A percentile compares a stretch with the other conserved stretches of the same genome.
These are phyloP conservation scores for Lepilemur septentrionalis DNA, from an alignment of 2,797 vertebrate genomes.

Conservation along the genomic window DNA sequence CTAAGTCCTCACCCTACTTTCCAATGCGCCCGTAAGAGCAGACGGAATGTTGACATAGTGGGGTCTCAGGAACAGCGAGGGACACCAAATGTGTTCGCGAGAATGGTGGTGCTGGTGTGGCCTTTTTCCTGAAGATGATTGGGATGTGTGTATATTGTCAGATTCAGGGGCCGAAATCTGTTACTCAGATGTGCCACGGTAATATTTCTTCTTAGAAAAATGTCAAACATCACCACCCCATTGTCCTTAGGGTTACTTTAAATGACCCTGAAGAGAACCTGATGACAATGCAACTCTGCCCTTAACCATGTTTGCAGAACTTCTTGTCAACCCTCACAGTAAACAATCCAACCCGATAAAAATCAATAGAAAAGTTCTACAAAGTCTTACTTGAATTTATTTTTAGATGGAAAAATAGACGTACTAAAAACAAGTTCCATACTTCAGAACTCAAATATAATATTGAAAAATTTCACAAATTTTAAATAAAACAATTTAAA, in stretches of 20 bases:
- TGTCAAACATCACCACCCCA: background rate
- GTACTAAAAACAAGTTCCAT: background rate
- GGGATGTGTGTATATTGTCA: fast-evolving
- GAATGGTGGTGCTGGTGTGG: fast-evolving
- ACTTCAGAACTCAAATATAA: background rate
- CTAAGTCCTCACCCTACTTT: background rate
- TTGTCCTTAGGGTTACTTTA: slow-evolving; percentile 30
- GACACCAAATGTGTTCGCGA: background rate
- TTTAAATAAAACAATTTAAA: background rate
- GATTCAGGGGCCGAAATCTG: too few species aligned
- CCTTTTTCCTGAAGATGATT: background rate
- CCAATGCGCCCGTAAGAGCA: fast-evolving
- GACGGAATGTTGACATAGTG: background rate
- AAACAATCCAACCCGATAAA: slow-evolving; percentile 70
- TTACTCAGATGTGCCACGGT: background rate
- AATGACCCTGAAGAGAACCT: slow-evolving; percentile 22
- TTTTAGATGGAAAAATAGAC: slow-evolving; percentile 10
- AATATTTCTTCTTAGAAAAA: background rate
- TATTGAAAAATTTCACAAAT: background rate
- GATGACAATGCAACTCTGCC: background rate
- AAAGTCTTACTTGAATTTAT: slow-evolving; percentile 15
- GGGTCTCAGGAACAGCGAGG: background rate
- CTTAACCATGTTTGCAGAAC: slow-evolving; percentile 30
- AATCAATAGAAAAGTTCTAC: slow-evolving; percentile 68
- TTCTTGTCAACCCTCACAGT: background rate